A percentile compares a stretch with the other conserved stretches of the same genome.
Conservation (phyloP, 2,797 vertebrate species). For the Tenualosa thibaudeaui region DNA sequence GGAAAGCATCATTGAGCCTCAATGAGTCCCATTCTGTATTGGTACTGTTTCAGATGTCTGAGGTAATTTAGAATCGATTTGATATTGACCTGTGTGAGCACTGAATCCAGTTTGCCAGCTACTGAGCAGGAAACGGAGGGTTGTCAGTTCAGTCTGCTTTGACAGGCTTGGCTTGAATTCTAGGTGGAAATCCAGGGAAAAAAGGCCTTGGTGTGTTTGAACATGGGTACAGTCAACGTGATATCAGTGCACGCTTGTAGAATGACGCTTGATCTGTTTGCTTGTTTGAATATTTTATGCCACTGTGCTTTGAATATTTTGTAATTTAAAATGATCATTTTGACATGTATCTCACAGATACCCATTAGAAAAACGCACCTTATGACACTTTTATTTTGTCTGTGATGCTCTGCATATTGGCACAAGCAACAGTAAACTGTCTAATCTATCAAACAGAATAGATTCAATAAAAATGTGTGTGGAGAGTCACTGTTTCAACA, state of each 20-base stretch:
- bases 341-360: neutral
- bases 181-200: neutral
- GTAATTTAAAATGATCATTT: neutral
- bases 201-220: neutral
- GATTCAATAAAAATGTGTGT: neutral
- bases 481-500: neutral
- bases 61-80: constrained; percentile 49
- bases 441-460: neutral
- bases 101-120: constrained; percentile 24
- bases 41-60: constrained; percentile 34
- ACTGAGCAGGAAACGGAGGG: neutral
- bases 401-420: neutral
- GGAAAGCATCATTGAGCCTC: constrained; percentile 3
- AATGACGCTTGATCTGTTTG: neutral
- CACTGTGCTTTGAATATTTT: neutral
- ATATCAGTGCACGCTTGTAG: too few species aligned
- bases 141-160: neutral
- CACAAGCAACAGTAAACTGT: neutral
- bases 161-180: neutral
- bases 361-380: neutral
- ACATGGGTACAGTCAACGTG: neutral
- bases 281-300: neutral
- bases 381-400: neutral
- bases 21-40: constrained; percentile 13
- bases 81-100: constrained; percentile 44